Percentiles rank a stretch among this genome's conserved stretches.
phyloP scores from a whole-genome alignment of 2,888 invertebrate genomes.

The Polydrusus tereticollis region DNA sequence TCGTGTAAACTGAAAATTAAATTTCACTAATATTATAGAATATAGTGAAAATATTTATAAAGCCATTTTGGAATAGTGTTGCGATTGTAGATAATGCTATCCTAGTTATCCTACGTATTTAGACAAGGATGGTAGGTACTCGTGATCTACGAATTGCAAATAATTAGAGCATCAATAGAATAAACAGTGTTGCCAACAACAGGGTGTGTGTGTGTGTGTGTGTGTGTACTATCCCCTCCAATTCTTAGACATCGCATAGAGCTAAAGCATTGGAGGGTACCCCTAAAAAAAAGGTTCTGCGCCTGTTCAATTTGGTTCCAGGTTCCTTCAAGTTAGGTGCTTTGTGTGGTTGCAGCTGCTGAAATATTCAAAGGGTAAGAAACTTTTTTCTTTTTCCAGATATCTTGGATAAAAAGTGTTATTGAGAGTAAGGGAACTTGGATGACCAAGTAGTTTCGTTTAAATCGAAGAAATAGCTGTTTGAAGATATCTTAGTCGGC shows the following conservation, averaged over 20 bases:
- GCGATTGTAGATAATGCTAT: not conserved
- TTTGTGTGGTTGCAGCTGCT: not conserved
- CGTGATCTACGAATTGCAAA: not conserved
- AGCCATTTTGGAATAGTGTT: not conserved
- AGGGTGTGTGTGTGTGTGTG: not conserved
- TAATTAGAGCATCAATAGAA: not conserved
- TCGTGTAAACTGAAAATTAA: not conserved
- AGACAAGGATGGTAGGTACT: not conserved
- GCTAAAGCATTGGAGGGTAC: not conserved
- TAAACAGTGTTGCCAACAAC: not conserved
- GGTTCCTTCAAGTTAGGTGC: not conserved
- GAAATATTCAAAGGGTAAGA: too few relatives aligned
- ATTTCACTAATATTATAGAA: not conserved
- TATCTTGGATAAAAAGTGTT: too few relatives aligned
- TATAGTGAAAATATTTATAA: not conserved
- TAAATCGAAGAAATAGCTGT: too few relatives aligned
- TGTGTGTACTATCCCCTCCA: not conserved
- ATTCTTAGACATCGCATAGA: too few relatives aligned
- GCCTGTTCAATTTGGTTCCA: not conserved
- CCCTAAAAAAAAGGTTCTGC: not conserved
- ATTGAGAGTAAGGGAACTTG: too few relatives aligned
- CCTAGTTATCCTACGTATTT: not conserved
- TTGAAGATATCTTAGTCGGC: too few relatives aligned
- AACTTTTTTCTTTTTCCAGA: too few relatives aligned
- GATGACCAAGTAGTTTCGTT: too few relatives aligned